phyloP scores from a whole-genome alignment of 2,113 vertebrate genomes.

The Clarias gariepinus region DNA sequence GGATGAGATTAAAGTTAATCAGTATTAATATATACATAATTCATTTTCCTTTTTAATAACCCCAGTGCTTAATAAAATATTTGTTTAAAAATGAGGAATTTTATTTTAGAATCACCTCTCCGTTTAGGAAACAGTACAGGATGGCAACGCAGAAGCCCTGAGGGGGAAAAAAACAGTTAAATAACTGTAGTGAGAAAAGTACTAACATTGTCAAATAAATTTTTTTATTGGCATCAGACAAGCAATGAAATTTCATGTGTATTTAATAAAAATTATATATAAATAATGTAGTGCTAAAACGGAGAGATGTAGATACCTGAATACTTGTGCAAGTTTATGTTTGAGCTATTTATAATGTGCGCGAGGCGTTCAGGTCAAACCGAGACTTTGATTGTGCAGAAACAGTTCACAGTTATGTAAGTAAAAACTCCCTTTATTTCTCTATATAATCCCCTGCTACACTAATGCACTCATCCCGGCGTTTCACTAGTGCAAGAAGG shows the following conservation, averaged over 20 bases:
- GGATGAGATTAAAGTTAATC: background rate
- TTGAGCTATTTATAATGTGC: background rate
- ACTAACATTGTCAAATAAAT: no score
- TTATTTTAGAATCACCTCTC: constrained; percentile 82
- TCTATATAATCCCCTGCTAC: no score
- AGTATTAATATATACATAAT: background rate
- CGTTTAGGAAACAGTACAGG: constrained; percentile 96
- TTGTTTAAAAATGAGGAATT: background rate
- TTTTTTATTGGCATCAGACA: background rate
- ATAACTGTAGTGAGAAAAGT: background rate
- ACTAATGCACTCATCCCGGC: no score
- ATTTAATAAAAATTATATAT: background rate
- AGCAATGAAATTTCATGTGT: background rate
- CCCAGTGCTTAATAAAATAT: background rate
- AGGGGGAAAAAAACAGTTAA: constrained; percentile 47
- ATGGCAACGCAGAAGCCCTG: constrained; percentile 95
- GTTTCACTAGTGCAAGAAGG: no score
- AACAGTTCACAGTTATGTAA: no score
- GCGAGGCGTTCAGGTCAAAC: no score
- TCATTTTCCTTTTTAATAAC: background rate
- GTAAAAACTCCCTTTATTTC: no score
- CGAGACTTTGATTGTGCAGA: no score
- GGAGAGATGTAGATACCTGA: background rate
- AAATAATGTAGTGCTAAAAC: background rate
- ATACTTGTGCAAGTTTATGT: background rate